phyloP scores from a whole-genome alignment of 2,113 vertebrate species.

The Pangasianodon gigas region DNA sequence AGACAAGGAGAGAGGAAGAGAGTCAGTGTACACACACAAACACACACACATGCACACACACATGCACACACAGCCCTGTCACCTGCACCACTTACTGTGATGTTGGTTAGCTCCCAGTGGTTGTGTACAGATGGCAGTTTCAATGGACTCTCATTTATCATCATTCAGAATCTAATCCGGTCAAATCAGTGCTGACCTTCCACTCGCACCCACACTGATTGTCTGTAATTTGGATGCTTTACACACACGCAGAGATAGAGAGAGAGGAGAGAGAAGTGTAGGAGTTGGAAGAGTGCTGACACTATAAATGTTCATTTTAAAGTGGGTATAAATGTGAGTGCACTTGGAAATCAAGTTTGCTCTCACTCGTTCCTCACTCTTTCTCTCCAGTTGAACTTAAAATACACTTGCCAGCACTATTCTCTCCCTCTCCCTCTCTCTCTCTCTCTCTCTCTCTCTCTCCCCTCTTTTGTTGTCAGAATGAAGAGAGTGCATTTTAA shows the following conservation, averaged over 20 bases:
- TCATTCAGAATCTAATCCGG: conserved; percentile 37
- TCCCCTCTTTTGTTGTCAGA: conserved; percentile 44
- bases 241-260: neutral
- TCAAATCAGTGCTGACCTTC: conserved; percentile 29
- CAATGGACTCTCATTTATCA: conserved; percentile 38
- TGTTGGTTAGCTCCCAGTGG: conserved; percentile 34
- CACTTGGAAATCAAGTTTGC: conserved; percentile 5
- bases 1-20: neutral
- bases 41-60: conserved; percentile 21
- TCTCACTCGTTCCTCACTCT: neutral
- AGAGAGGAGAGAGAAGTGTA: neutral
- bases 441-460: conserved; percentile 31
- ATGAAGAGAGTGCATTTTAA: conserved; percentile 13
- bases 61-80: neutral
- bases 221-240: conserved; percentile 18
- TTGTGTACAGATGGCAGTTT: conserved; percentile 35
- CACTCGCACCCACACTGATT: conserved; percentile 9
- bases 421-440: neutral
- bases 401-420: neutral
- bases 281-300: neutral
- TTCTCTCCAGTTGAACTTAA: neutral
- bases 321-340: neutral
- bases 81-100: conserved; percentile 33
- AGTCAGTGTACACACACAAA: conserved; percentile 3
- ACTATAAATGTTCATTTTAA: neutral